These are phyloP conservation scores for Heliconius erato DNA, from an alignment of 2,888 invertebrate genomes.

Conservation along the genomic window DNA sequence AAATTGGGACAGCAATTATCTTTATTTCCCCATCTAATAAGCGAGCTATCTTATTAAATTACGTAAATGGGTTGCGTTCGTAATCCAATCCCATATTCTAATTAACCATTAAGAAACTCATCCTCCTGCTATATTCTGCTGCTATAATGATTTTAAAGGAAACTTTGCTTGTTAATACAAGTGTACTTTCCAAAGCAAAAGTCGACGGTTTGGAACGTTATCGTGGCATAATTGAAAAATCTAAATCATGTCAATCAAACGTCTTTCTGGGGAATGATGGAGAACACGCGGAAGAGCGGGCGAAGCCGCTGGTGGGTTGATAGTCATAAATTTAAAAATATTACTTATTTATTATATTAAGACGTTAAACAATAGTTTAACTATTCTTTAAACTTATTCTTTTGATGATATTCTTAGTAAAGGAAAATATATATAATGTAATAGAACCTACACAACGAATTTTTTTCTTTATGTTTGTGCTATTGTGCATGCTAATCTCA, in stretches of 20 bases:
- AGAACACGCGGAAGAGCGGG: neutral
- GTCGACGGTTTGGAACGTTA: neutral
- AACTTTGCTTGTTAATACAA: slow-evolving; percentile 31
- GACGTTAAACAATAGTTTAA: too few species aligned
- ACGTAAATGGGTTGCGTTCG: slow-evolving; percentile 72
- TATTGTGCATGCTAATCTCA: too few species aligned
- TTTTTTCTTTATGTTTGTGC: too few species aligned
- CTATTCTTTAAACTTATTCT: too few species aligned
- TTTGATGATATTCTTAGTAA: too few species aligned
- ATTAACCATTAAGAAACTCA: slow-evolving; percentile 65
- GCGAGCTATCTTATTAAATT: slow-evolving; percentile 76
- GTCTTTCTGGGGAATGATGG: neutral
- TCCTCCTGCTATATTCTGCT: slow-evolving; percentile 46
- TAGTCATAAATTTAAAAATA: neutral
- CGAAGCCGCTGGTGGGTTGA: neutral
- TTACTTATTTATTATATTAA: too few species aligned
- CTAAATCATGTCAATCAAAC: neutral
- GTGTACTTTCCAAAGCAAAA: slow-evolving; percentile 23
- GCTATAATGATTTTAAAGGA: slow-evolving; percentile 39
- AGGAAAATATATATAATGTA: too few species aligned
- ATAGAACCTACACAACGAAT: too few species aligned
- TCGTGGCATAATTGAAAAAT: neutral
- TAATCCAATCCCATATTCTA: slow-evolving; percentile 72
- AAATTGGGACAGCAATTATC: slow-evolving; percentile 60
- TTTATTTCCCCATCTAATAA: slow-evolving; percentile 64